Evolutionary conservation across 1,140 invertebrate genomes (phyloP).

Genomic region (Trichonephila inaurata): DNA sequence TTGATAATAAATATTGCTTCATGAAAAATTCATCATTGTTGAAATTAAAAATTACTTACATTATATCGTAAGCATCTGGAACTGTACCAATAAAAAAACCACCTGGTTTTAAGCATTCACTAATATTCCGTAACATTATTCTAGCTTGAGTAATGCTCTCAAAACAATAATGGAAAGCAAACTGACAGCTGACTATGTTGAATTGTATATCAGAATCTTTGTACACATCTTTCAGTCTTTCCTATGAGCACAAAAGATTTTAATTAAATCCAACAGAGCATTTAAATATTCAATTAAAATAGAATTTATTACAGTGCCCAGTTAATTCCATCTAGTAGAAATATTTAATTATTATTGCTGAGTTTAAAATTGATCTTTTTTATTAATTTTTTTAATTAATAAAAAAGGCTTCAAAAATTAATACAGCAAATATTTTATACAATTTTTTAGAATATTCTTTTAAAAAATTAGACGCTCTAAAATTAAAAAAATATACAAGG

Average conservation of each 20-base stretch:
- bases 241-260: slow-evolving; percentile 80
- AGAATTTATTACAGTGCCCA: background rate
- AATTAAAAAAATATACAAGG: too few species aligned
- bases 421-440: too few species aligned
- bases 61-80: slow-evolving; percentile 94
- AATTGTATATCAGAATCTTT: slow-evolving; percentile 88
- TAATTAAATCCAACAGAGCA: background rate
- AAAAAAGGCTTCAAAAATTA: too few species aligned
- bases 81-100: slow-evolving; percentile 98
- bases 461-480: too few species aligned
- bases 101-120: slow-evolving; percentile 91
- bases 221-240: slow-evolving; percentile 86
- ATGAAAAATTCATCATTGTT: background rate
- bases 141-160: slow-evolving; percentile 94
- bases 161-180: slow-evolving; percentile 92
- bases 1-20: background rate
- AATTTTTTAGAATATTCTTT: too few species aligned
- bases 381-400: too few species aligned
- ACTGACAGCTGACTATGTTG: slow-evolving; percentile 97
- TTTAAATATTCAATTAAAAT: background rate
- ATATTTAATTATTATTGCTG: too few species aligned
- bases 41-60: slow-evolving; percentile 83
- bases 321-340: too few species aligned
- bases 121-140: slow-evolving; percentile 95
- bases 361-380: too few species aligned